These are phyloP conservation scores for Hemibagrus wyckioides DNA, from an alignment of 2,113 vertebrate species.

Conservation along the genomic window DNA sequence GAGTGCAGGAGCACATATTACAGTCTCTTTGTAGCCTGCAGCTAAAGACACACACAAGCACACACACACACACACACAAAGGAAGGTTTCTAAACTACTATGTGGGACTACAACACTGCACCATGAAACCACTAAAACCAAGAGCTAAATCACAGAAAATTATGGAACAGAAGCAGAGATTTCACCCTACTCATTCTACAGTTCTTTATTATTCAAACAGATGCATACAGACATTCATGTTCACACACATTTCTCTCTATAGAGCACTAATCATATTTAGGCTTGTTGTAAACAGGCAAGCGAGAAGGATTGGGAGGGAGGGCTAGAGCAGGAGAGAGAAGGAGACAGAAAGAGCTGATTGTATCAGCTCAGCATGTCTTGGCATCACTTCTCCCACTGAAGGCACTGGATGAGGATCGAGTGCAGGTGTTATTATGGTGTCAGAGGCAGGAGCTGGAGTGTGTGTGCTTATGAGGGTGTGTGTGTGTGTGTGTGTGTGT, in stretches of 20 bases:
- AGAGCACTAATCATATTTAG: slow-evolving; percentile 28
- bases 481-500: slow-evolving; percentile 13
- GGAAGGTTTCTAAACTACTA: slow-evolving; percentile 27
- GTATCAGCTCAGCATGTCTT: slow-evolving; percentile 45
- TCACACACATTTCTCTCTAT: slow-evolving; percentile 12
- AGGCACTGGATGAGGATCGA: slow-evolving; percentile 34
- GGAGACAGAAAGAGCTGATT: slow-evolving; percentile 30
- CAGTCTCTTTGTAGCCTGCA: slow-evolving; percentile 27
- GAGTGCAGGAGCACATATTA: slow-evolving; percentile 26
- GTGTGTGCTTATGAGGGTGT: slow-evolving; percentile 39
- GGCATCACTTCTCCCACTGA: slow-evolving; percentile 34
- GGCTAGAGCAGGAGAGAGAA: background rate
- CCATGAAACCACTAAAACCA: slow-evolving; percentile 45
- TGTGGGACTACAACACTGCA: slow-evolving; percentile 34
- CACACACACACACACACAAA: slow-evolving; percentile 7
- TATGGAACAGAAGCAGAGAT: slow-evolving; percentile 20
- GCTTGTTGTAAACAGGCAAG: background rate
- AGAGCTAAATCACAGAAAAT: slow-evolving; percentile 42
- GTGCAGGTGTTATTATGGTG: slow-evolving; percentile 40
- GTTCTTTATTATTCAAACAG: background rate
- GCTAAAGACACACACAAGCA: slow-evolving; percentile 13
- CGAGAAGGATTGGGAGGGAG: background rate
- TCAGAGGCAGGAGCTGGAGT: slow-evolving; percentile 4
- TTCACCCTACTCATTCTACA: background rate
- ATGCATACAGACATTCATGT: slow-evolving; percentile 12